Evolutionary conservation across 2,888 invertebrate species (phyloP), one percentile per base, ranked within the genome.

Genomic region (Malthinus seriepunctatus): DNA sequence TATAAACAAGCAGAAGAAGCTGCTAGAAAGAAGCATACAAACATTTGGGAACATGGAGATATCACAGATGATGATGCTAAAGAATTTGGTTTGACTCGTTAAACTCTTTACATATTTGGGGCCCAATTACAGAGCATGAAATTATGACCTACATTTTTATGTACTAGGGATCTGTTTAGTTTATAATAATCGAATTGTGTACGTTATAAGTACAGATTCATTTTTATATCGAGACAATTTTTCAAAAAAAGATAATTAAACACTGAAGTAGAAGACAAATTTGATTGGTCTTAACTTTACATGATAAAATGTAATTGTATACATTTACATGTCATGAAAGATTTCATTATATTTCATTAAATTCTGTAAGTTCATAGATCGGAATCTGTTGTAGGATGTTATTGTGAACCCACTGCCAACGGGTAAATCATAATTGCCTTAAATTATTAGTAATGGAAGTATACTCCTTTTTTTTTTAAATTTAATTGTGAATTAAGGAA

Each of bases 1-100:
- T 97, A 97, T 80, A 85, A 85, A 74, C 86, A 86, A 56, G 94
- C 95, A 42, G 93, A 97, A 78, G 89, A 92, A 64, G 84, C 86
- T 65, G 97, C 97, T 14, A 91, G 92, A 80, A 88, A 87, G 72
- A 86, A 88, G 68, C 94, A 95, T 77, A 84, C 88, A 71, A 93
- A 91, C 79, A 89, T 99, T 72, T 99, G 98, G 98, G 90, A 92
- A 75, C 98, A 98, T 77, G 99, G 99, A n/a, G 99, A 99, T 80
- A 95, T 98, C 80, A 93, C 92, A 61, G 95, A 93, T 64, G 95
- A 95, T 72, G 95, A 96, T 77, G 93, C 92, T 45, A 84, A 84
- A 70, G 88, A 88, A 73, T 88, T 88, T 77, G 88, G 88, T 44
- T 35, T 62, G 38, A 31, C 57, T n/a, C 55, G 56, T 45, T 62